Percentiles rank a stretch among this genome's conserved stretches.
Conservation (phyloP, 1,140 invertebrate genomes). For the Lordiphosa mommai region DNA sequence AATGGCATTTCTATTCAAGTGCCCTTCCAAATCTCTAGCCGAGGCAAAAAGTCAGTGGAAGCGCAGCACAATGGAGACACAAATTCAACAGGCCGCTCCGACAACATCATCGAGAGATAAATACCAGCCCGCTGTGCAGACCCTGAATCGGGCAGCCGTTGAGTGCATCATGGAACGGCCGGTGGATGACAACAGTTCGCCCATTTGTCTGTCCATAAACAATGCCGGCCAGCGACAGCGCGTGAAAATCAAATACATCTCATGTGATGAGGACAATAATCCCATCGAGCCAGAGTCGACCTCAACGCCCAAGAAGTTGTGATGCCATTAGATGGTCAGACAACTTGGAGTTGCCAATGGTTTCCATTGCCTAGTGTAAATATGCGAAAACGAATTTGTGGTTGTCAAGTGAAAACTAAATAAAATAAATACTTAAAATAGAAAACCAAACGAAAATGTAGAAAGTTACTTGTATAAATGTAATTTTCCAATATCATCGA, state of each 20-base stretch:
- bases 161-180: constrained; percentile 59
- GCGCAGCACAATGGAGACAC: constrained; percentile 76
- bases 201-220: constrained; percentile 64
- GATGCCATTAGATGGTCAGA: constrained; percentile 13
- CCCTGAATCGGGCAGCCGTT: constrained; percentile 29
- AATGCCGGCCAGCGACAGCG: constrained; percentile 57
- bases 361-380: constrained; percentile 4
- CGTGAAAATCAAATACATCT: constrained; percentile 74
- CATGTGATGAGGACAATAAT: constrained; percentile 78
- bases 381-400: constrained; percentile 41
- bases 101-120: constrained; percentile 43
- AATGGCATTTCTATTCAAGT: constrained; percentile 9
- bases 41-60: constrained; percentile 73
- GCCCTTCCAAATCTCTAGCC: constrained; percentile 33
- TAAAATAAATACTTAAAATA: background rate
- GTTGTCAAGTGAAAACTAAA: constrained; percentile 35
- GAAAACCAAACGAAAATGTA: constrained; percentile 7
- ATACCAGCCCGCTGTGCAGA: constrained; percentile 11
- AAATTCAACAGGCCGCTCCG: constrained; percentile 62
- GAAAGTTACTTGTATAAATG: background rate
- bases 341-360: constrained; percentile 30
- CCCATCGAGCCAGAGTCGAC: constrained; percentile 42
- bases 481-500: constrained; percentile 39
- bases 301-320: constrained; percentile 29
- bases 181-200: constrained; percentile 46